Conservation (phyloP, 2,113 vertebrate species). For the Carassius carassius region DNA sequence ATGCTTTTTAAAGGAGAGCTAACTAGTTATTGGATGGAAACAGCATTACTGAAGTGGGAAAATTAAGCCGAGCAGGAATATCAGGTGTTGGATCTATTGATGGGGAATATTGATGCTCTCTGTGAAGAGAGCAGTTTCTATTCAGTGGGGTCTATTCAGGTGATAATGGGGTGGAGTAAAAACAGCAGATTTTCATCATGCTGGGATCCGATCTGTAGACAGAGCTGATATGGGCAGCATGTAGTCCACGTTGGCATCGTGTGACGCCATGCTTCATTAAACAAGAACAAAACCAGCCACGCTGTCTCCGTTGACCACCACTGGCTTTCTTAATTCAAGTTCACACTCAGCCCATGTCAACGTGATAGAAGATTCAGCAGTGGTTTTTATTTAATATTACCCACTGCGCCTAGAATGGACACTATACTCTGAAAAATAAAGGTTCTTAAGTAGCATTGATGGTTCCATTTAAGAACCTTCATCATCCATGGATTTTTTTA, state of each 20-base stretch:
- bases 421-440: too few relatives aligned
- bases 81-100: conserved; percentile 65
- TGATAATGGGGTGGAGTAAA: not conserved
- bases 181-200: conserved; percentile 49
- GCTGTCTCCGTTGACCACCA: conserved; percentile 46
- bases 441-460: too few relatives aligned
- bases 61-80: conserved; percentile 52
- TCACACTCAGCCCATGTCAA: conserved; percentile 32
- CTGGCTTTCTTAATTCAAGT: conserved; percentile 49
- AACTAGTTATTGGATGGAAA: conserved; percentile 62
- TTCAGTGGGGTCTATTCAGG: conserved; percentile 7
- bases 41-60: conserved; percentile 30
- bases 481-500: not conserved
- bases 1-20: conserved; percentile 46
- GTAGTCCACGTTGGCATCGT: conserved; percentile 51
- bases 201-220: conserved; percentile 46
- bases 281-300: conserved; percentile 61
- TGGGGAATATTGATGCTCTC: too few relatives aligned
- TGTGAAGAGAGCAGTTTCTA: conserved; percentile 37
- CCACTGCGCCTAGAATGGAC: not conserved
- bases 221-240: conserved; percentile 48
- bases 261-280: conserved; percentile 63
- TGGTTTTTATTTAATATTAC: conserved; percentile 8
- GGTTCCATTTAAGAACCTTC: not conserved
- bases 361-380: conserved; percentile 36